These are phyloP conservation scores for Sinhomidia bicolor DNA, from an alignment of 2,888 invertebrate species.

Conservation along the genomic window DNA sequence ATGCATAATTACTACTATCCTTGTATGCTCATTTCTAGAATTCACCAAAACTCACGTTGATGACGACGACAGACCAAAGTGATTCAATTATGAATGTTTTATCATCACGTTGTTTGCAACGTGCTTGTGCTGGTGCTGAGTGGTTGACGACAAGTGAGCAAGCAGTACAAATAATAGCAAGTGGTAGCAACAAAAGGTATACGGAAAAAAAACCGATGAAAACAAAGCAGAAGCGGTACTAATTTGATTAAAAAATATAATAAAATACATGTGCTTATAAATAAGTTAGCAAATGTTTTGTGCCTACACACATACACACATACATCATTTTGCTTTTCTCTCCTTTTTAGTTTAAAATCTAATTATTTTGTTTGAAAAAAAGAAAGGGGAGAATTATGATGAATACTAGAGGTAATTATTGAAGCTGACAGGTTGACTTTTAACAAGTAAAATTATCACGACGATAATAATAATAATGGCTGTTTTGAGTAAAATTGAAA, in stretches of 20 bases:
- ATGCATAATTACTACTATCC: neutral
- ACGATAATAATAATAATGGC: neutral
- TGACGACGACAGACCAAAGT: constrained; percentile 11
- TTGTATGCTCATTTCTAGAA: neutral
- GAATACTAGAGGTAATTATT: neutral
- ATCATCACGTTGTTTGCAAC: constrained; percentile 6
- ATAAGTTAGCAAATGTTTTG: neutral
- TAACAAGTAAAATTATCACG: neutral
- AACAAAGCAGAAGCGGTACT: constrained; percentile 8
- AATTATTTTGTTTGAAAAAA: constrained; percentile 20
- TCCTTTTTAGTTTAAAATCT: constrained; percentile 5
- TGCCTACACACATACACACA: constrained; percentile 21
- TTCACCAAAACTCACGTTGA: constrained; percentile 8
- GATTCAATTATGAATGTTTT: constrained; percentile 33
- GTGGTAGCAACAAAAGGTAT: too few species aligned
- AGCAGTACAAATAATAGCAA: neutral
- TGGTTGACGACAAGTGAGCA: neutral
- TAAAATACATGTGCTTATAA: constrained; percentile 6
- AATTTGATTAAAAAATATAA: neutral
- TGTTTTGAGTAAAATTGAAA: neutral
- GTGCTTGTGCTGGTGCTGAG: neutral
- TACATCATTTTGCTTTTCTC: neutral
- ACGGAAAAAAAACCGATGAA: neutral
- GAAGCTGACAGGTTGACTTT: constrained; percentile 22
- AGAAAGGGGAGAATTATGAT: neutral